Conservation (phyloP, 2,888 invertebrate species). For the Diadegma fenestrale region DNA sequence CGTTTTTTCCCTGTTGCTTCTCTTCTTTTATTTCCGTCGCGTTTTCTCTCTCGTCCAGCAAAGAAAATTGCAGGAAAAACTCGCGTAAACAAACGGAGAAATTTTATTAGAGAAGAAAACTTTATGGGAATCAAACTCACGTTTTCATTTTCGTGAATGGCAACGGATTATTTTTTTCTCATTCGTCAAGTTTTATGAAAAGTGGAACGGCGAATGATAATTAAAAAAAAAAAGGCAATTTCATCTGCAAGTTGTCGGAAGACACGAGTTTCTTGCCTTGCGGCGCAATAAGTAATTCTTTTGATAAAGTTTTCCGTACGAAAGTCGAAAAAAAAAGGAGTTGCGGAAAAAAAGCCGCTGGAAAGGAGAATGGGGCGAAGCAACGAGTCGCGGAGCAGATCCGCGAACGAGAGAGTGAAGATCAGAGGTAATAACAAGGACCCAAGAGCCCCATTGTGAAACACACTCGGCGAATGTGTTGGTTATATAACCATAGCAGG, state of each 20-base stretch:
- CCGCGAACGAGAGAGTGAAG: conserved; percentile 9
- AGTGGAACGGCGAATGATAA: neutral
- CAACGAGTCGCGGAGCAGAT: neutral
- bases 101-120: neutral
- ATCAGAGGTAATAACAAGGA: conserved; percentile 37
- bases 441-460: conserved; percentile 24
- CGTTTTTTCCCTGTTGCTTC: conserved; percentile 41
- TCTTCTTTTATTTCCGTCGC: neutral
- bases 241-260: neutral
- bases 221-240: neutral
- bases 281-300: conserved; percentile 14
- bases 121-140: too few species aligned
- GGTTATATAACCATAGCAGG: neutral
- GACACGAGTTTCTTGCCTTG: neutral
- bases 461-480: conserved; percentile 20
- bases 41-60: conserved; percentile 19
- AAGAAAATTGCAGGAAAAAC: neutral
- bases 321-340: conserved; percentile 4
- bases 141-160: neutral
- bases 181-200: neutral
- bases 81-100: neutral
- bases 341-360: conserved; percentile 3
- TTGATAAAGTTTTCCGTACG: conserved; percentile 4
- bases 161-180: neutral
- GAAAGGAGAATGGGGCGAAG: neutral